These are phyloP conservation scores for Amphiprion clarkii DNA, from an alignment of 2,797 vertebrate genomes.

Conservation along the genomic window DNA sequence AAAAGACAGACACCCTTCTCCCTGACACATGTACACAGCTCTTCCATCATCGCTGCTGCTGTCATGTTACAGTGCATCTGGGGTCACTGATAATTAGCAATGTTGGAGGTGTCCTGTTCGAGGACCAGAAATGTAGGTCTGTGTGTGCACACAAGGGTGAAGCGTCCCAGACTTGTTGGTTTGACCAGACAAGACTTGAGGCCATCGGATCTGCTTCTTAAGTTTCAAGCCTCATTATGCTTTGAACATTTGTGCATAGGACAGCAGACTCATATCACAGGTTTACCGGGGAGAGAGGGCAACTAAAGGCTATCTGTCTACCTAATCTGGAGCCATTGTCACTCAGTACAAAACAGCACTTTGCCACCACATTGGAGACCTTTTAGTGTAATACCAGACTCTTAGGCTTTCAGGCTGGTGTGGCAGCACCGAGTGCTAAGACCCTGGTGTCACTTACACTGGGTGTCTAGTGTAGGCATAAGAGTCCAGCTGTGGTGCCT, in stretches of 20 bases:
- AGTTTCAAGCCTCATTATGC: conserved; percentile 72
- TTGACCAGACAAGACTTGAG: conserved; percentile 36
- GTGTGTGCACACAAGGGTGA: neutral
- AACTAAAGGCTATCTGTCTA: conserved; percentile 62
- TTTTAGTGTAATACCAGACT: conserved; percentile 58
- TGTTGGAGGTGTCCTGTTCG: conserved; percentile 44
- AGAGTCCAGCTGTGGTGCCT: conserved; percentile 6
- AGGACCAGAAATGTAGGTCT: conserved; percentile 5
- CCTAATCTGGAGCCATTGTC: conserved; percentile 67
- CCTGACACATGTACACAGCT: conserved; percentile 46
- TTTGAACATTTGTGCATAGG: conserved; percentile 36
- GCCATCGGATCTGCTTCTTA: conserved; percentile 65
- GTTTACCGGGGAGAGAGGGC: conserved; percentile 56
- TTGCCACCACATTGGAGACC: conserved; percentile 47
- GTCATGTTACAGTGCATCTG: conserved; percentile 45
- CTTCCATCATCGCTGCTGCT: conserved; percentile 50
- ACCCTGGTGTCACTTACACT: conserved; percentile 59
- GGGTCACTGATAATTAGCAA: conserved; percentile 46
- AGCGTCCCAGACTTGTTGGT: conserved; percentile 27
- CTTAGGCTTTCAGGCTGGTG: conserved; percentile 33
- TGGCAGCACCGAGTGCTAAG: conserved; percentile 6
- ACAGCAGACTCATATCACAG: conserved; percentile 45
- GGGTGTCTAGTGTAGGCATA: conserved; percentile 6
- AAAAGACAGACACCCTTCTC: conserved; percentile 36
- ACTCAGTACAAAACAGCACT: conserved; percentile 67